phyloP scores from a whole-genome alignment of 1,140 invertebrate genomes.

The Leptonema lineaticorne region DNA sequence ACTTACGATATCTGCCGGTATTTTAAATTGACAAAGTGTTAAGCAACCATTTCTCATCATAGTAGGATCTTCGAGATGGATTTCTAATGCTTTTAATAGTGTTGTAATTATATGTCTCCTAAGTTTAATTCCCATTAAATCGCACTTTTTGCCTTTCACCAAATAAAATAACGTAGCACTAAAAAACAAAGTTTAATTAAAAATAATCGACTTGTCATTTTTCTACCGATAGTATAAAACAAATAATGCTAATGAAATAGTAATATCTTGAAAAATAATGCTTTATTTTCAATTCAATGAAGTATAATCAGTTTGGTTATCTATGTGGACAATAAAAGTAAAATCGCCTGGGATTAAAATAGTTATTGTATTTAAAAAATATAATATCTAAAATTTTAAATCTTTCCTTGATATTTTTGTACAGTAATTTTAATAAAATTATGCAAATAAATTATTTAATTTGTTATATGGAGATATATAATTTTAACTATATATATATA shows the following conservation, averaged over 20 bases:
- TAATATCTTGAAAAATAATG: neutral
- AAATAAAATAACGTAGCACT: constrained; percentile 95
- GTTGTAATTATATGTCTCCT: constrained; percentile 79
- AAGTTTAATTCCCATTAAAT: constrained; percentile 63
- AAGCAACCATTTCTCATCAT: constrained; percentile 96
- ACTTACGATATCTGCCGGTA: constrained; percentile 91
- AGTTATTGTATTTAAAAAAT: too few relatives aligned
- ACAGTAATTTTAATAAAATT: too few relatives aligned
- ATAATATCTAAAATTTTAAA: too few relatives aligned
- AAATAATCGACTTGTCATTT: too few relatives aligned
- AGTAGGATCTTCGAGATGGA: constrained; percentile 78
- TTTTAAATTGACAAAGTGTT: constrained; percentile 91
- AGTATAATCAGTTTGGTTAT: too few relatives aligned
- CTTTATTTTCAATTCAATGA: neutral
- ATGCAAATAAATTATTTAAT: too few relatives aligned
- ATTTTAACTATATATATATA: too few relatives aligned
- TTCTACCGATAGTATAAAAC: too few relatives aligned
- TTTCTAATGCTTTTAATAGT: constrained; percentile 85
- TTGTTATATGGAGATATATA: too few relatives aligned
- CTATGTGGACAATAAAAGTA: too few relatives aligned
- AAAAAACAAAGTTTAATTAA: constrained; percentile 46
- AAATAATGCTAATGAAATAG: neutral
- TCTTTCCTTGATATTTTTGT: too few relatives aligned
- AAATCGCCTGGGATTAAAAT: too few relatives aligned
- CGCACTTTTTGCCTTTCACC: constrained; percentile 80